Conservation (phyloP, 2,888 invertebrate genomes). For the Hemicrepidius hirtus region DNA sequence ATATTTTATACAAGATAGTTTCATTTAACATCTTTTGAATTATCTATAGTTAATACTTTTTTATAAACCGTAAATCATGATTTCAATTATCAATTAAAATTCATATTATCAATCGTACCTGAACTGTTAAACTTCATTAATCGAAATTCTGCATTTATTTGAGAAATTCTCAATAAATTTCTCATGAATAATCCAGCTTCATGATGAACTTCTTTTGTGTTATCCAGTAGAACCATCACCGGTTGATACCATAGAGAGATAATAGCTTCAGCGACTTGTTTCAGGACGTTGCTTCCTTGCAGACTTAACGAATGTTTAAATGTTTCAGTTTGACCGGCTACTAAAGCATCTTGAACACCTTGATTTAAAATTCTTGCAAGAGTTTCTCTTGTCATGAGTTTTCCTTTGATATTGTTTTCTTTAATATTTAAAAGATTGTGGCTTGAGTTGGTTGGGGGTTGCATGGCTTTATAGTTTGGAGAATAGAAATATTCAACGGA, state of each 20-base stretch:
- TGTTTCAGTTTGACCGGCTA: background rate
- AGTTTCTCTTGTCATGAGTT: background rate
- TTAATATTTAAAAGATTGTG: too few relatives aligned
- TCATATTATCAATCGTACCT: constrained; percentile 61
- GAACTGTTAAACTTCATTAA: constrained; percentile 65
- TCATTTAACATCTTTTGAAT: too few relatives aligned
- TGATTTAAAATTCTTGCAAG: background rate
- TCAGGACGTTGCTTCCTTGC: background rate
- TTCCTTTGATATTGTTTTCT: too few relatives aligned
- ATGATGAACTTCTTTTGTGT: constrained; percentile 57
- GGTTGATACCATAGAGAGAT: constrained; percentile 51
- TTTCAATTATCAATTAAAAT: too few relatives aligned
- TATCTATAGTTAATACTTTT: too few relatives aligned
- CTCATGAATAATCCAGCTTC: constrained; percentile 59
- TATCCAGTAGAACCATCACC: constrained; percentile 63
- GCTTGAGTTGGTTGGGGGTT: too few relatives aligned
- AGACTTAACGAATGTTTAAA: background rate
- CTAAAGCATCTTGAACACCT: background rate
- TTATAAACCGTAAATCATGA: too few relatives aligned
- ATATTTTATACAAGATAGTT: too few relatives aligned
- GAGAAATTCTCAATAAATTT: constrained; percentile 52
- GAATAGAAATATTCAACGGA: too few relatives aligned
- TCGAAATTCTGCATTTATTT: constrained; percentile 61
- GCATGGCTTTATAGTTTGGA: too few relatives aligned
- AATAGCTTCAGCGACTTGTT: constrained; percentile 51